Conservation (phyloP, 2,888 invertebrate species). For the Aleiodes leptofemur region DNA sequence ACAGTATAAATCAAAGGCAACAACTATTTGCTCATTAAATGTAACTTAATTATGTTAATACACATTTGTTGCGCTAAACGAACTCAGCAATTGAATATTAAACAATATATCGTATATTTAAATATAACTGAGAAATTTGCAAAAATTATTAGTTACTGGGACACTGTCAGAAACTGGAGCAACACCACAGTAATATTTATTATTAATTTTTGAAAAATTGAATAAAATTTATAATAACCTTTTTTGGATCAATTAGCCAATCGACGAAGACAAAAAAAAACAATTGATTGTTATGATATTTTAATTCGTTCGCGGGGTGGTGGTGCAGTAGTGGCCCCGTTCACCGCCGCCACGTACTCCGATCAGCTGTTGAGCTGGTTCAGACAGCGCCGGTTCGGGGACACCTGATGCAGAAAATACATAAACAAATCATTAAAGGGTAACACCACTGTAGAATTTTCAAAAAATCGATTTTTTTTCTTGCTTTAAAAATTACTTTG, state of each 20-base stretch:
- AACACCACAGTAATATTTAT: no score
- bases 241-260: conserved; percentile 28
- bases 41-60: no score
- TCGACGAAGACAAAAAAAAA: conserved; percentile 40
- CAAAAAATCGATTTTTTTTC: not conserved
- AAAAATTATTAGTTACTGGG: no score
- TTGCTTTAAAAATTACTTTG: no score
- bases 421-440: conserved; percentile 9
- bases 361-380: conserved; percentile 75
- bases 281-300: conserved; percentile 50
- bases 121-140: no score
- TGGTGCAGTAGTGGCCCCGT: conserved; percentile 72
- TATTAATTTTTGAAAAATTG: not conserved
- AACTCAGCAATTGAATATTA: no score
- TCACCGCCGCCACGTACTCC: conserved; percentile 74
- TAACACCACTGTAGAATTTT: not conserved
- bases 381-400: conserved; percentile 75
- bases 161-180: no score
- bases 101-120: no score
- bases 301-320: conserved; percentile 68
- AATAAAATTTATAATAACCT: conserved; percentile 40
- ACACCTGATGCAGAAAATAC: conserved; percentile 66
- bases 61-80: no score
- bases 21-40: no score
- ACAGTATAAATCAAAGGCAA: no score